Evolutionary conservation across 2,888 invertebrate genomes (phyloP), one percentile per base, ranked within the genome.

Genomic region (Perithous albicinctus): DNA sequence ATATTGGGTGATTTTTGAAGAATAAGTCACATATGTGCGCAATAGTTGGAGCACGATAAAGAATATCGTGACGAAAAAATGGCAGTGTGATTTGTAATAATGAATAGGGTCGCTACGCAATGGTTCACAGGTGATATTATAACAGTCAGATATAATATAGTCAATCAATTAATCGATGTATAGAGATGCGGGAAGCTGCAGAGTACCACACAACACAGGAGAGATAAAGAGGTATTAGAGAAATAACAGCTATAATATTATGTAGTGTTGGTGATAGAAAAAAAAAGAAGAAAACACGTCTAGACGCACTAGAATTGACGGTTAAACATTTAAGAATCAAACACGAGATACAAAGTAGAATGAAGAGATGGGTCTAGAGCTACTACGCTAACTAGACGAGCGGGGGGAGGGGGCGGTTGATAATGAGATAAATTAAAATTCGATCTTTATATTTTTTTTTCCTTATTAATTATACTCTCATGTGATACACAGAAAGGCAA

Each of bases 71-170:
- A 59, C 78, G 74, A 56, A 10, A 61, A 76, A 63, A 73, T 79
- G 85, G 80, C 81, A 84, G 82, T 82, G 84, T 84, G 85, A 81
- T 83, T 75, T 72, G 79, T 84, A 78, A 80, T 81, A 70, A 73
- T 78, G 64, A n/a, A 83, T 81, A 85, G 88, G 88, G 87, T 88
- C 91, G 91, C 91, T 92, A 92, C 92, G 92, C 90, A 92, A 92
- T 92, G 91, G 92, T 92, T 92, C 91, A 91, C 90, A 90, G 86
- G 89, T 89, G 86, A 82, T 84, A 85, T 86, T 86, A 79, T 79
- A 86, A 84, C 83, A 86, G 85, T 86, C 78, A 76, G 75, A 82
- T 32, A 38, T 79, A 75, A 77, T 69, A 78, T 69, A 78, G 76
- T 80, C 76, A 79, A 77, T 79, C 69, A 80, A 80, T 83, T 64